These are phyloP conservation scores for Poecilia velifera DNA, from an alignment of 2,797 vertebrate species.

Conservation along the genomic window DNA sequence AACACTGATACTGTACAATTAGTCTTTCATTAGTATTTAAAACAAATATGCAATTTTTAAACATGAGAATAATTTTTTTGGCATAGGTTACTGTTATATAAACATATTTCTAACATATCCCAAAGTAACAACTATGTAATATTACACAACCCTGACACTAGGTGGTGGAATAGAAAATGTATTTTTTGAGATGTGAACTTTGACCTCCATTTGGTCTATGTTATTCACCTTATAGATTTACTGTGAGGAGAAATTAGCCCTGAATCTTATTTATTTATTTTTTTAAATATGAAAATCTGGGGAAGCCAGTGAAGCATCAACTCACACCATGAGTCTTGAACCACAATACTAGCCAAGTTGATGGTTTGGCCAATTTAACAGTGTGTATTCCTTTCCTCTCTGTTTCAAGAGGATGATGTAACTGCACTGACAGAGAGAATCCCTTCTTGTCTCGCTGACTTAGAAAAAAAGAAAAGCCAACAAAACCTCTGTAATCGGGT, in stretches of 20 bases:
- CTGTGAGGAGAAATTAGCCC: background rate
- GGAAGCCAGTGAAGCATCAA: conserved; percentile 26
- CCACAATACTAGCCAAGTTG: background rate
- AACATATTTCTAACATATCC: background rate
- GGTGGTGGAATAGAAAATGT: background rate
- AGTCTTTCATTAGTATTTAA: background rate
- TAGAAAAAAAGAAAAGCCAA: conserved; percentile 34
- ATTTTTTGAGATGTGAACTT: background rate
- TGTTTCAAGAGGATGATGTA: background rate
- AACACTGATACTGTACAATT: background rate
- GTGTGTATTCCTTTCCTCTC: background rate
- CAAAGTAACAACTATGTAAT: background rate
- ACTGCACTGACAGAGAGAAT: conserved; percentile 13
- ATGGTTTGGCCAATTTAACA: background rate
- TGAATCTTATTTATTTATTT: background rate
- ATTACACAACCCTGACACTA: background rate
- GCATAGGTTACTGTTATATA: background rate
- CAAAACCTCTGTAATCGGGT: conserved; percentile 37
- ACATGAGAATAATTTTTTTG: background rate
- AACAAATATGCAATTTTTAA: background rate
- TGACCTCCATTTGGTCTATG: background rate
- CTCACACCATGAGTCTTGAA: conserved; percentile 22
- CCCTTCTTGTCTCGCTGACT: conserved; percentile 20
- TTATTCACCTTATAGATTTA: background rate
- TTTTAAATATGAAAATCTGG: background rate